Evolutionary conservation across 2,113 vertebrate species (phyloP).

Genomic region (Formicarius rufipectus): DNA sequence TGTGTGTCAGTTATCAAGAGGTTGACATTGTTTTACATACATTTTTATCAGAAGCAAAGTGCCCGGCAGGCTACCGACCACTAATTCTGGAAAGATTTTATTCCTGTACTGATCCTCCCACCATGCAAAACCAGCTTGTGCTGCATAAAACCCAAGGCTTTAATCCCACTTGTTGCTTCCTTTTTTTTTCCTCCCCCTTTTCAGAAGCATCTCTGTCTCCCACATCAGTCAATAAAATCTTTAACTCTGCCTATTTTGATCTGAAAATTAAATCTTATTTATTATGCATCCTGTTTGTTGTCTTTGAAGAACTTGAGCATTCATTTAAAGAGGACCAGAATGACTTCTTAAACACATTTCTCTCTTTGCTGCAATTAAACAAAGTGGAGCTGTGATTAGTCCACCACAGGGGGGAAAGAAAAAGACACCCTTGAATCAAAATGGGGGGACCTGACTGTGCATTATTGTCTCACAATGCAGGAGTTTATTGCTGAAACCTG

Average conservation of each 20-base stretch:
- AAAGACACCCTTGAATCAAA: slow-evolving; percentile 99
- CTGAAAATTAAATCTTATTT: slow-evolving; percentile 88
- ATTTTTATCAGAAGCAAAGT: slow-evolving; percentile 78
- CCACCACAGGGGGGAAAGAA: slow-evolving; percentile 96
- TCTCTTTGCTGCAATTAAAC: slow-evolving; percentile 99
- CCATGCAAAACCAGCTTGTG: slow-evolving; percentile 76
- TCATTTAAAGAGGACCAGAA: slow-evolving; percentile 94
- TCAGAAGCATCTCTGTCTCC: slow-evolving; percentile 79
- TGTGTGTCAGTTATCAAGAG: slow-evolving; percentile 84
- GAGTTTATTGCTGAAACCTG: slow-evolving; percentile 99
- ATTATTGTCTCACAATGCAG: slow-evolving; percentile 97
- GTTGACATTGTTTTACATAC: slow-evolving; percentile 80
- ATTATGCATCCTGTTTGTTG: slow-evolving; percentile 93
- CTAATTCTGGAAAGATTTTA: slow-evolving; percentile 79
- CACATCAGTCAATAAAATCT: slow-evolving; percentile 81
- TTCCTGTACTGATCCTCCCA: slow-evolving; percentile 78
- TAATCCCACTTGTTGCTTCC: slow-evolving; percentile 89
- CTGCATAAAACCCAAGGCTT: slow-evolving; percentile 78
- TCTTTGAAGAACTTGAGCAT: slow-evolving; percentile 89
- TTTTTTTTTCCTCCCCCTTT: slow-evolving; percentile 64
- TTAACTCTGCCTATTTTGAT: slow-evolving; percentile 82
- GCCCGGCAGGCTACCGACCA: slow-evolving; percentile 70
- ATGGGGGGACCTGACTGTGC: slow-evolving; percentile 97
- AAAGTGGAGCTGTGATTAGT: slow-evolving; percentile 99
- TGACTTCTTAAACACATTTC: slow-evolving; percentile 99